Evolutionary conservation across 2,113 vertebrate species (phyloP), one percentile per base, ranked within the genome.

Genomic region (Pedetes capensis): DNA sequence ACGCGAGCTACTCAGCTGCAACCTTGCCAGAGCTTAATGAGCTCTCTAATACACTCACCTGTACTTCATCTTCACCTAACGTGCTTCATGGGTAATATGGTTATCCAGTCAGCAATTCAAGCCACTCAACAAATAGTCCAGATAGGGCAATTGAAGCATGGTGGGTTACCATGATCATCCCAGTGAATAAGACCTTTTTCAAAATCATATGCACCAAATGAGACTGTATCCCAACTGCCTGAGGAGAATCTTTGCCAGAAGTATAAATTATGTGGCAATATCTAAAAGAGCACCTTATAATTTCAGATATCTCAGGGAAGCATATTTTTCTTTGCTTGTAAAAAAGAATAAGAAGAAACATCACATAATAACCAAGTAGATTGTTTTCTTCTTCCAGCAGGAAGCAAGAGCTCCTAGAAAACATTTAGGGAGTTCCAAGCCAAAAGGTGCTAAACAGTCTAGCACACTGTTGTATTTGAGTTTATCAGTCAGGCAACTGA

Each of bases 11-110:
- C 93, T 0, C 63, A 97, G 97, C 87, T 78, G 93, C 72, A 82
- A 91, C 64, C 76, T 95, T 97, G 97, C 96, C 96, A 98, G 96
- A 78, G 94, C 95, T 96, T 98, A 69, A 72, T 14, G 98, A 98
- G 98, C 96, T 97, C 98, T 98, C 98, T 98, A 98, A 97, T 93
- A 97, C 97, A 98, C 99, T 98, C 97, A 97, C 98, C 97, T 98
- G 97, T 97, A 96, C 97, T 98, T 98, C 97, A 98, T 78, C 51
- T 74, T 42, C 55, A 95, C 96, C 97, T 98, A 98, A 98, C 92
- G 68, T 87, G 86, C 98, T 98, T 98, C 98, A 95, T 97, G 98
- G 97, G 97, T 87, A 97, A 93, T 93, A 74, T 59, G 83, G 97
- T 97, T 96, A 97, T 96, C 94, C 93, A 82, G 79, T 97, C 79